Evolutionary conservation across 2,888 invertebrate genomes (phyloP).

Genomic region (Epistrophe eligans): DNA sequence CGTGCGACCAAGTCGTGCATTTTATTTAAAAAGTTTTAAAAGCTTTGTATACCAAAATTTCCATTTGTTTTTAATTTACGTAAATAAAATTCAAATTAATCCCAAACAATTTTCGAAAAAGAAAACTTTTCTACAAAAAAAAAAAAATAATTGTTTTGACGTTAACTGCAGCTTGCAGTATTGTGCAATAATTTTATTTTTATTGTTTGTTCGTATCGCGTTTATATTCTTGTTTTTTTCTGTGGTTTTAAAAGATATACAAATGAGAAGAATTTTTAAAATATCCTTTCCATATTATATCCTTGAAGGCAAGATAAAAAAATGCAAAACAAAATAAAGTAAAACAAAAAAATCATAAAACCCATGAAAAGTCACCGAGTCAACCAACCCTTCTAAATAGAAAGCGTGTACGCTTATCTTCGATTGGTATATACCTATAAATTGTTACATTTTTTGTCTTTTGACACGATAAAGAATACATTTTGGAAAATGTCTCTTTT

Average conservation of each 20-base stretch:
- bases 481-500: constrained; percentile 66
- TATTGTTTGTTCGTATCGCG: too few species aligned
- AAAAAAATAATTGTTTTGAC: too few species aligned
- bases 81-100: too few species aligned
- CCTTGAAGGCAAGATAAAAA: not conserved
- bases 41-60: too few species aligned
- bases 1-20: too few species aligned
- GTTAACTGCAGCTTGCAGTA: too few species aligned
- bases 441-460: constrained; percentile 26
- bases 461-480: constrained; percentile 70
- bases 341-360: constrained; percentile 13
- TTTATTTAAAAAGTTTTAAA: too few species aligned
- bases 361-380: constrained; percentile 37
- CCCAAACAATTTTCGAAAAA: too few species aligned
- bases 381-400: constrained; percentile 49
- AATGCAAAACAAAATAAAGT: not conserved
- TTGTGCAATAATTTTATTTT: too few species aligned
- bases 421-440: not conserved
- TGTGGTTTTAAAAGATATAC: constrained; percentile 36
- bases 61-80: too few species aligned
- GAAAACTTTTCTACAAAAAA: too few species aligned
- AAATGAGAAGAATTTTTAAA: not conserved
- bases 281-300: constrained; percentile 15
- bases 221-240: not conserved
- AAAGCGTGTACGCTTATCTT: constrained; percentile 37